Evolutionary conservation across 2,888 invertebrate species (phyloP), one percentile per base, ranked within the genome.

Genomic region (Chloromyia formosa): DNA sequence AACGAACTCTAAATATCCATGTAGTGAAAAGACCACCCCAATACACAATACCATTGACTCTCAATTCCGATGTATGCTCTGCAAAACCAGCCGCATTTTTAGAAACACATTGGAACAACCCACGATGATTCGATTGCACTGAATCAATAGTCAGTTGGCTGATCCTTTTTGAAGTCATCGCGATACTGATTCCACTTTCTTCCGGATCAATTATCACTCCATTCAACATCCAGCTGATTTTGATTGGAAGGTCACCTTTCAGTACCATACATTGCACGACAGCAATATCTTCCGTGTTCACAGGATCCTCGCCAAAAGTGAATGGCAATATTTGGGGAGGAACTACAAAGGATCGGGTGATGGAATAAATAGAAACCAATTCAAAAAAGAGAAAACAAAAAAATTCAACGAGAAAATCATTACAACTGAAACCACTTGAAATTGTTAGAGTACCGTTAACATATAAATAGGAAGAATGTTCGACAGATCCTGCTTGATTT

Each of bases 171-270:
- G 73, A 73, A 14, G 73, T 73, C 73, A 73, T 56, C 5, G 85
- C 86, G 75, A 86, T 86, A 71, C 54, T 60, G 14, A 78, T 68
- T n/a, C 77, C 88, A 78, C 84, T 82, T 75, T 86, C 86, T 80
- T 82, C 84, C 77, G 81, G 83, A 78, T 76, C 85, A 79, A 77
- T 82, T 77, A 73, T 78, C 35, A 73, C 74, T 23, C 85, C 85
- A 79, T 87, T 85, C 76, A 87, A 85, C 76, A 85, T 88, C 93
- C 93, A 93, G 42, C 86, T 86, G 75, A 94, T 90, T 78, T 87
- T 87, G 76, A 94, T 86, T 22, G 93, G 93, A 78, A 89, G 84
- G 83, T 94, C 93, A 56, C 93, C 92, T 83, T 91, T 90, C 77
- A 86, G 88, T 35, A 90, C 90, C 75, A 89, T 88, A 82, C 92